Conservation (phyloP, 2,888 invertebrate species). For the Amphipyra tragopoginis region DNA sequence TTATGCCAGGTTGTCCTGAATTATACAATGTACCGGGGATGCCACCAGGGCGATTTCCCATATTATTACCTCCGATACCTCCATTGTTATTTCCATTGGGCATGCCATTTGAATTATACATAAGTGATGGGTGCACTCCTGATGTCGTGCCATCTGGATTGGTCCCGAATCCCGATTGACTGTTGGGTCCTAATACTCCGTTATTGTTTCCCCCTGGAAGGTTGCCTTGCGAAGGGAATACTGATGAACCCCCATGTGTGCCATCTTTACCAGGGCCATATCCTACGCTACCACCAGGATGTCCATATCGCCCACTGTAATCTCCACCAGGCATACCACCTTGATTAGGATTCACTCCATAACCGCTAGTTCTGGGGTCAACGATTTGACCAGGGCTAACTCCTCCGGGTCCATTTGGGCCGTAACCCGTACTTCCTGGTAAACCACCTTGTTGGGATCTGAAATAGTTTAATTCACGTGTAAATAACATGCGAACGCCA, state of each 20-base stretch:
- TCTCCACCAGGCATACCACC: slow-evolving; percentile 20
- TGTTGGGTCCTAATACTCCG: slow-evolving; percentile 34
- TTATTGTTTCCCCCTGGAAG: slow-evolving; percentile 22
- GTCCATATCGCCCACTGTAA: slow-evolving; percentile 23
- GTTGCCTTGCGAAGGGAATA: slow-evolving; percentile 25
- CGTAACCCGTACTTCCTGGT: slow-evolving; percentile 30
- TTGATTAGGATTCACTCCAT: slow-evolving; percentile 42
- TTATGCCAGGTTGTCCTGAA: slow-evolving; percentile 9
- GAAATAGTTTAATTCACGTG: slow-evolving; percentile 26
- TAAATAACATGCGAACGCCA: background rate
- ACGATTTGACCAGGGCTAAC: slow-evolving; percentile 26
- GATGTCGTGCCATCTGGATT: slow-evolving; percentile 29
- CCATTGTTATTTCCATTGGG: slow-evolving; percentile 33
- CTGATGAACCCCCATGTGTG: slow-evolving; percentile 18
- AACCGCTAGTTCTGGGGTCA: slow-evolving; percentile 33
- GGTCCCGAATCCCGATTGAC: slow-evolving; percentile 30
- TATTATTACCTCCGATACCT: slow-evolving; percentile 30
- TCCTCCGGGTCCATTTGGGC: slow-evolving; percentile 27
- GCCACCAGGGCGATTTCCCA: slow-evolving; percentile 15
- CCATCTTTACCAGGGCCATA: slow-evolving; percentile 22
- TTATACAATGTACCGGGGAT: slow-evolving; percentile 20
- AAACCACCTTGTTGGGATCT: slow-evolving; percentile 41
- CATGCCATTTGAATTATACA: slow-evolving; percentile 22
- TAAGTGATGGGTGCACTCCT: slow-evolving; percentile 34
- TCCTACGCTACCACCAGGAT: slow-evolving; percentile 12